Base-by-base conservation (phyloP, 2,888 invertebrate genomes). In the Melieria picta region DNA sequence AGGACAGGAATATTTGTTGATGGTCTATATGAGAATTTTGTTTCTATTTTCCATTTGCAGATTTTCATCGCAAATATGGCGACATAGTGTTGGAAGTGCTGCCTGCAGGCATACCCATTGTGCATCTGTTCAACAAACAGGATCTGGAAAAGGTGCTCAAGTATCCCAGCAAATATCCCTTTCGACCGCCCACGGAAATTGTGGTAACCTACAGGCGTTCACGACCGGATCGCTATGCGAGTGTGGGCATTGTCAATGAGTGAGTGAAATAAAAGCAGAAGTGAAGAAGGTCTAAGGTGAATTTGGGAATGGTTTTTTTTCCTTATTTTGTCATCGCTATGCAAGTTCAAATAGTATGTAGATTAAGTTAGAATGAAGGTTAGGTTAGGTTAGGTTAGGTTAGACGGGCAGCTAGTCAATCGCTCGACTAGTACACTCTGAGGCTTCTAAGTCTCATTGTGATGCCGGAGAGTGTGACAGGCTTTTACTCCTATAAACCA, bases 221-320 rank as follows among this genome's bases (percentile, higher is more conserved):
- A 58, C 88, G 93, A 16, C 93, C 93, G 0, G 95, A 95, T 81
- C 89, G 93, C 83, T 96, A 95, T 84, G 91, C 93, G 47, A 94
- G 93, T 76, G 90, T 91, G 43, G 95, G 96, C 77, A 89, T 96
- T 65, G 93, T 93, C 47, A 95, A 95, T 84, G 94, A 94, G 92
- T 94, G 88, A 91, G 93, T 69, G 6, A n/a, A 52, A 52, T 11
- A 50, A 50, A 50, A 50, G 2, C 2, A 30, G 30, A 30, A 30
- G 30, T 30, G 30, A 30, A 30, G 30, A 3, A 30, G 30, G 30
- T 30, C 30, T 30, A 30, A 30, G 30, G 30, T 1, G 2, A 1
- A 30, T 30, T 30, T 30, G 30, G 30, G 30, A 16, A 16, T 16
- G 0, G 16, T 1, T 16, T 0, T 16, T 16, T 16, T 16, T 1